Conservation (phyloP, 2,797 vertebrate genomes). For the Notoglanidium macrostoma region DNA sequence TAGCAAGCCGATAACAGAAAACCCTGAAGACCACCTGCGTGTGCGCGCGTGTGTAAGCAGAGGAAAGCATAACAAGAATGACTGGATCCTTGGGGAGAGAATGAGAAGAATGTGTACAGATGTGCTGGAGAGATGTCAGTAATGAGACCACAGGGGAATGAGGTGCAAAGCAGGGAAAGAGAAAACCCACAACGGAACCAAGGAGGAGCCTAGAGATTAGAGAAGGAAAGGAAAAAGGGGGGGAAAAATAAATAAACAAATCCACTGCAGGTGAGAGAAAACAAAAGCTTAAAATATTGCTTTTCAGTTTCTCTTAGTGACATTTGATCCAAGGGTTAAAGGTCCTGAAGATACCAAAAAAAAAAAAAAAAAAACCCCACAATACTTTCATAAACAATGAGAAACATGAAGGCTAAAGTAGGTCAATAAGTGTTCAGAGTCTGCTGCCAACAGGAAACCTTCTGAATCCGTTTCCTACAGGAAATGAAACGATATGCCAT, state of each 20-base stretch:
- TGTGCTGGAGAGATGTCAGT: conserved; percentile 29
- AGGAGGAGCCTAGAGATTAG: background rate
- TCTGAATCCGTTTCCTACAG: background rate
- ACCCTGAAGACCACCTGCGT: background rate
- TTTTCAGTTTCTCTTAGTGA: background rate
- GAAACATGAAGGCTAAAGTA: background rate
- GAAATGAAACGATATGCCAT: background rate
- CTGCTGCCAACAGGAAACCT: background rate
- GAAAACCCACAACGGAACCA: conserved; percentile 26
- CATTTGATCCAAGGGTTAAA: background rate
- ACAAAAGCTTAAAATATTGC: background rate
- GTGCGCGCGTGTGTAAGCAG: background rate
- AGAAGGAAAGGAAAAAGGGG: background rate
- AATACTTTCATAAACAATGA: too few species aligned
- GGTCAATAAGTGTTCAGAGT: background rate
- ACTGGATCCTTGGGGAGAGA: conserved; percentile 13
- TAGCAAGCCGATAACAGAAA: background rate
- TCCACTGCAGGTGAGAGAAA: background rate
- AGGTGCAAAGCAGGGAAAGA: conserved; percentile 27
- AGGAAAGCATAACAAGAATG: conserved; percentile 19
- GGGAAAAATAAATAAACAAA: background rate
- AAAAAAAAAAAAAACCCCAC: background rate
- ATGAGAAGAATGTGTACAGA: conserved; percentile 22
- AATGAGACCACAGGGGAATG: conserved; percentile 55
- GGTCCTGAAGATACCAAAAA: background rate